These are phyloP conservation scores for Anthopleura sola DNA, from an alignment of 64 coral and sea anemone species.

Conservation along the genomic window DNA sequence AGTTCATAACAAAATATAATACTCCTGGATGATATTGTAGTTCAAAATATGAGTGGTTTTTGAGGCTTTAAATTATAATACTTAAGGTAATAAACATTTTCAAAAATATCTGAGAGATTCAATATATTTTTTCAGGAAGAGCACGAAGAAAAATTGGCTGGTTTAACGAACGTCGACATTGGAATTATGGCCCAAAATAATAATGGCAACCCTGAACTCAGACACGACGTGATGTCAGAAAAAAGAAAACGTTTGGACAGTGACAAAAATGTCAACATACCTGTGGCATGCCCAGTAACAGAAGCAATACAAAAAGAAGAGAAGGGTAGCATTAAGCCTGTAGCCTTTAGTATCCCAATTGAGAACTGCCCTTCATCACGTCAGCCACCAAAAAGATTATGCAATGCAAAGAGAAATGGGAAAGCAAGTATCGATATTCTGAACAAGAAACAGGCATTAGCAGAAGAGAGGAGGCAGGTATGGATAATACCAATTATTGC, in stretches of 20 bases:
- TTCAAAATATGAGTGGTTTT: too few species aligned
- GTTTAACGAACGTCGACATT: background rate
- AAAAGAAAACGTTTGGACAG: background rate
- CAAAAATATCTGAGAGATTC: background rate
- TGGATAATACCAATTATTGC: background rate
- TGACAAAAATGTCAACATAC: background rate
- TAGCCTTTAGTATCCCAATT: slow-evolving; percentile 43
- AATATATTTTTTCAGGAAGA: background rate
- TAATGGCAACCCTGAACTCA: background rate
- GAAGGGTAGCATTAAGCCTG: slow-evolving; percentile 11
- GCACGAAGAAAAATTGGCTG: background rate
- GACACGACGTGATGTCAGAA: background rate
- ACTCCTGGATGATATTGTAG: too few species aligned
- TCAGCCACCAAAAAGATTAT: slow-evolving; percentile 38
- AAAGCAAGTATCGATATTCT: slow-evolving; percentile 37
- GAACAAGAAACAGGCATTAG: slow-evolving; percentile 45
- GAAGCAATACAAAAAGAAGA: background rate
- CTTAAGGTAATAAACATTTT: too few species aligned
- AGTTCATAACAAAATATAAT: too few species aligned
- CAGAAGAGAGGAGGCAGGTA: slow-evolving; percentile 38
- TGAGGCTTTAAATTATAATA: too few species aligned
- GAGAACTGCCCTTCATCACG: background rate
- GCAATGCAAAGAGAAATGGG: background rate
- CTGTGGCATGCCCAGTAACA: background rate
- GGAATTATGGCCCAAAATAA: background rate